These are phyloP conservation scores for Zoanthus sansibaricus DNA, from an alignment of 92 coral and sea anemone genomes.

Conservation along the genomic window DNA sequence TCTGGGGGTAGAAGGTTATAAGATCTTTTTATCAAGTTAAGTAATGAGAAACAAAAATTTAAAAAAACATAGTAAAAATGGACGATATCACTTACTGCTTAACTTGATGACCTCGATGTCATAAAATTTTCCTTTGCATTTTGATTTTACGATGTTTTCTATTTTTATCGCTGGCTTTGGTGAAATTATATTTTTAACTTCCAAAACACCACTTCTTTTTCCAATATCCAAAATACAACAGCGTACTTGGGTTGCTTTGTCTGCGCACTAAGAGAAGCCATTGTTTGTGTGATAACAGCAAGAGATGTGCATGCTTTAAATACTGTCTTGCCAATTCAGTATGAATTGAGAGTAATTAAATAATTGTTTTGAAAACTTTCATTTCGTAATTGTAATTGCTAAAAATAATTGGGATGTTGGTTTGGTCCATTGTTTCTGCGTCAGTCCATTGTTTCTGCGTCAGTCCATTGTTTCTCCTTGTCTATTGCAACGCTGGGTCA, in stretches of 20 bases:
- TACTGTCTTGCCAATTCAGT: background rate
- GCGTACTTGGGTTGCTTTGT: constrained; percentile 27
- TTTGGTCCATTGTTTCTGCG: too few species aligned
- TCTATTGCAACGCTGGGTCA: too few species aligned
- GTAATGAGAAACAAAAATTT: background rate
- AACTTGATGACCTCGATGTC: background rate
- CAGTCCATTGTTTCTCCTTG: too few species aligned
- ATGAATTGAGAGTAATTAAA: background rate
- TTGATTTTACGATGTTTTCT: background rate
- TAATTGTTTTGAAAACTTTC: background rate
- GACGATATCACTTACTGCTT: constrained; percentile 6
- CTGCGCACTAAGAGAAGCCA: constrained; percentile 6
- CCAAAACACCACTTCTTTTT: background rate
- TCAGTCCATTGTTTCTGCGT: too few species aligned
- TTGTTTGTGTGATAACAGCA: background rate
- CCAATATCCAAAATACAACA: constrained; percentile 8
- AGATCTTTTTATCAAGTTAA: background rate
- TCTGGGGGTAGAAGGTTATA: background rate
- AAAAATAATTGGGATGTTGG: too few species aligned
- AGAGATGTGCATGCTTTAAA: background rate
- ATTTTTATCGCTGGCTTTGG: background rate
- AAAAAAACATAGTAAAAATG: background rate
- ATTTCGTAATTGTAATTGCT: background rate
- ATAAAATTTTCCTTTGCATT: background rate
- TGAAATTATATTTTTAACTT: constrained; percentile 13